These are phyloP conservation scores for Mormoops blainvillei DNA, from an alignment of 2,113 vertebrate species.

Conservation along the genomic window DNA sequence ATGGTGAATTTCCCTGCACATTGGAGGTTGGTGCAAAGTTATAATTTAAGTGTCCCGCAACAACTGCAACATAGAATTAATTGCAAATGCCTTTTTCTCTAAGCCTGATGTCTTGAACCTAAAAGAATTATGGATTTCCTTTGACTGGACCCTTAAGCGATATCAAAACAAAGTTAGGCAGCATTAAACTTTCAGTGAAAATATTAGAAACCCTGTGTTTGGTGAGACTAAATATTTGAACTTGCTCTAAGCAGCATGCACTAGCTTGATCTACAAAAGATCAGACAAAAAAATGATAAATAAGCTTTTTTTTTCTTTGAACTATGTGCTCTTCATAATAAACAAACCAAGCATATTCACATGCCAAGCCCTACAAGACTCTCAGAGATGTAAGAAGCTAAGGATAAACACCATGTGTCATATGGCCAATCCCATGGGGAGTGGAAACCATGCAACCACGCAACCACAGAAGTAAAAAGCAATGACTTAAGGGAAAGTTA, in stretches of 20 bases:
- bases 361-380: not conserved
- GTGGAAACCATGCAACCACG: not conserved
- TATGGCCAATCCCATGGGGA: not conserved
- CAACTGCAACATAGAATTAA: not conserved
- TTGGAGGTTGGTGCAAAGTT: not conserved
- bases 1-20: not conserved
- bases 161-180: not conserved
- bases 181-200: not conserved
- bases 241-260: constrained; percentile 9
- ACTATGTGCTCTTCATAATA: not conserved
- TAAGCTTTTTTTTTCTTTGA: not conserved
- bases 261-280: not conserved
- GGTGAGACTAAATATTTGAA: constrained; percentile 17
- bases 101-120: not conserved
- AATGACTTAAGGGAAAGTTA: not conserved
- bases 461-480: not conserved
- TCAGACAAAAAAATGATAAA: not conserved
- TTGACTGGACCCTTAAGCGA: not conserved
- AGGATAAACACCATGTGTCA: not conserved
- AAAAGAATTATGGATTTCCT: not conserved
- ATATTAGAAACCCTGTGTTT: not conserved
- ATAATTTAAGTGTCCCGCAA: not conserved
- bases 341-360: not conserved
- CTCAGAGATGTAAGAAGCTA: not conserved
- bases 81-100: not conserved